Evolutionary conservation across 2,888 invertebrate species (phyloP).

Genomic region (Neuroscelio doddi): DNA sequence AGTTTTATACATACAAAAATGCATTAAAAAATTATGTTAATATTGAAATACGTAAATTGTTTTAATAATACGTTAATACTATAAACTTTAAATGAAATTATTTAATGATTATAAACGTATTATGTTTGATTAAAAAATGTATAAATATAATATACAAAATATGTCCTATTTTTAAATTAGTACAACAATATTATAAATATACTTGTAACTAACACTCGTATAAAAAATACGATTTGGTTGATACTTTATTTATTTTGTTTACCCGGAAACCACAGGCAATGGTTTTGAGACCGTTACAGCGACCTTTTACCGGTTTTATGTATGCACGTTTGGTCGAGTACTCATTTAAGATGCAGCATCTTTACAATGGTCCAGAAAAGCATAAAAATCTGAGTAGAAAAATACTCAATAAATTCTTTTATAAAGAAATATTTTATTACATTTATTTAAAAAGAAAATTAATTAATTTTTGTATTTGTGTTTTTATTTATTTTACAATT

Average conservation of each 20-base stretch:
- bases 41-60: too few species aligned
- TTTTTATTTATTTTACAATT: too few species aligned
- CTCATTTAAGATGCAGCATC: constrained; percentile 33
- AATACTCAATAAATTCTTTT: too few species aligned
- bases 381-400: constrained; percentile 24
- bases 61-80: too few species aligned
- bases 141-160: neutral
- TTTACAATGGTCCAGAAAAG: constrained; percentile 42
- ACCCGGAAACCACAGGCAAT: constrained; percentile 34
- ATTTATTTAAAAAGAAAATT: too few species aligned
- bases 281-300: constrained; percentile 48
- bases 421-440: too few species aligned
- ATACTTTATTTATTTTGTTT: constrained; percentile 25
- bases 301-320: constrained; percentile 43
- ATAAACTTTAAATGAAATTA: too few species aligned
- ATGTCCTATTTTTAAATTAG: neutral
- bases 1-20: too few species aligned
- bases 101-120: too few species aligned
- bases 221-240: neutral
- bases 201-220: too few species aligned
- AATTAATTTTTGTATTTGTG: too few species aligned
- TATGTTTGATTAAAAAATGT: neutral
- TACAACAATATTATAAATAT: neutral
- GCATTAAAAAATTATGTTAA: too few species aligned
- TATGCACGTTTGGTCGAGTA: constrained; percentile 34